Conservation (phyloP, 1,140 invertebrate species). For the Solenopsis fugax region DNA sequence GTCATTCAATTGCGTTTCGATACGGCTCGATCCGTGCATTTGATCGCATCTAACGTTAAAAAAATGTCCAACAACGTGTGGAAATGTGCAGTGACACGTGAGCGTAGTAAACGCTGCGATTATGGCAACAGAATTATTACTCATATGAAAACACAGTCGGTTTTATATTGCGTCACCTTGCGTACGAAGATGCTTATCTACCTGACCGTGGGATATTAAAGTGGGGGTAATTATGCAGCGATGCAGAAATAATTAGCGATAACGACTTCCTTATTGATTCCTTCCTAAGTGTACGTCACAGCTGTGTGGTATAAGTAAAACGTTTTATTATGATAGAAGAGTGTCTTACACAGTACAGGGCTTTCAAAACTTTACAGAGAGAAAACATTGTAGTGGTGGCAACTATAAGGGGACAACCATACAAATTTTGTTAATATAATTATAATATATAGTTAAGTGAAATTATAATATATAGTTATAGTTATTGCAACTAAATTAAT, state of each 20-base stretch:
- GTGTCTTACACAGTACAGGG: background rate
- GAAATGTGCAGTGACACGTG: background rate
- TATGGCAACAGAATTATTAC: background rate
- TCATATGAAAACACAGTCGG: background rate
- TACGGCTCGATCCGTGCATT: conserved; percentile 18
- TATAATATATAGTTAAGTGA: no score
- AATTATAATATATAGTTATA: no score
- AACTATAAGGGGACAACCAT: no score
- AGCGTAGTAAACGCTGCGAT: conserved; percentile 9
- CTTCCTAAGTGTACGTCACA: background rate
- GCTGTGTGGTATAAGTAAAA: background rate
- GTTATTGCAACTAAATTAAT: no score
- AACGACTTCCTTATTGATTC: conserved; percentile 25
- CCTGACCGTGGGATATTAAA: background rate
- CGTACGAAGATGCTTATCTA: background rate
- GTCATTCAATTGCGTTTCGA: conserved; percentile 44
- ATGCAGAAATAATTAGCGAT: background rate
- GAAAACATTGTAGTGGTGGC: no score
- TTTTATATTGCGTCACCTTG: background rate
- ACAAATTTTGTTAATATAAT: no score
- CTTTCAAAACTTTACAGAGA: background rate
- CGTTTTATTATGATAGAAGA: background rate
- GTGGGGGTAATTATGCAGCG: background rate
- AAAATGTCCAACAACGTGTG: conserved; percentile 14
- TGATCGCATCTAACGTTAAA: conserved; percentile 37